phyloP scores from a whole-genome alignment of 2,797 vertebrate species.

The Anabas testudineus region DNA sequence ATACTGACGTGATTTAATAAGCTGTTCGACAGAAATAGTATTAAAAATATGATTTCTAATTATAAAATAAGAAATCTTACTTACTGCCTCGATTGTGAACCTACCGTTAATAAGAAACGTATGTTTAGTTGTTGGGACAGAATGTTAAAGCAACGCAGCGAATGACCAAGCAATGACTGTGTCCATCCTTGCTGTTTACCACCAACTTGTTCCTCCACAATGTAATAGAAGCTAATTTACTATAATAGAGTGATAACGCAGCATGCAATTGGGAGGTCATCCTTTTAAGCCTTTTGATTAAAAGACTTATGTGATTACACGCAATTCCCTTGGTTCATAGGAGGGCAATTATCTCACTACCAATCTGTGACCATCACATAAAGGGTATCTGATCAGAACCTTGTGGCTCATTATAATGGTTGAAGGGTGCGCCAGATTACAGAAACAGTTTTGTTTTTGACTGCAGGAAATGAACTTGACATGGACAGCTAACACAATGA shows the following conservation, averaged over 20 bases:
- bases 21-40: no score
- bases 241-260: constrained; percentile 48
- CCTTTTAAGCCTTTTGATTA: constrained; percentile 56
- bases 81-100: no score
- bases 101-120: no score
- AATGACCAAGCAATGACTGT: no score
- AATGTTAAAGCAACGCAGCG: no score
- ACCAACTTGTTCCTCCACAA: constrained; percentile 1
- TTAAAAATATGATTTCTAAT: no score
- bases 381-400: constrained; percentile 30
- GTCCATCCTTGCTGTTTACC: constrained; percentile 2
- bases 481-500: no score
- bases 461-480: not conserved
- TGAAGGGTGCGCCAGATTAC: constrained; percentile 4
- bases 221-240: constrained; percentile 40
- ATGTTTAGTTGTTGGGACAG: no score
- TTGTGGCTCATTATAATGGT: not conserved
- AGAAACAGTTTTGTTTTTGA: not conserved
- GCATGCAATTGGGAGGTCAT: constrained; percentile 50
- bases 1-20: no score
- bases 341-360: constrained; percentile 42
- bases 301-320: constrained; percentile 52
- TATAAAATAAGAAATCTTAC: no score
- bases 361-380: constrained; percentile 28
- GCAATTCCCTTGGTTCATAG: constrained; percentile 50